Base-by-base conservation (phyloP, 2,888 invertebrate species). In the Entomobrya proxima region DNA sequence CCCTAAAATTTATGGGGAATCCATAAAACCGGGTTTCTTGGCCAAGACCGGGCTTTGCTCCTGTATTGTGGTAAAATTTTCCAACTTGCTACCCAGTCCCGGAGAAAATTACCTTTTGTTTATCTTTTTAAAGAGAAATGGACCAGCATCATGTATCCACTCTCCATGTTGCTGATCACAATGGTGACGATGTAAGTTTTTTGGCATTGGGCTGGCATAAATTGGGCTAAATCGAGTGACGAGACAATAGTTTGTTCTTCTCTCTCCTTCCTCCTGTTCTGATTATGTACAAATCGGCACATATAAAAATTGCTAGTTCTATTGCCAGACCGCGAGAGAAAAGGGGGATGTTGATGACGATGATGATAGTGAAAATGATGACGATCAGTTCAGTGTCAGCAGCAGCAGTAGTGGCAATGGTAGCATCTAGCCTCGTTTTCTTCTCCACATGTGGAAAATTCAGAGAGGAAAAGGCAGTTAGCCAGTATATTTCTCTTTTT, bases 371-470 rank as follows among this genome's bases (percentile, higher is more conserved):
- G 30, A 35, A 35, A 21, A 69, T 77, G 58, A 77, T 58, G 76
- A 30, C 27, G 50, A 77, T 77, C 55, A 58, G 47, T 40, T 37
- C 21, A 35, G 47, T 24, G 30, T 47, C 47, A 40, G 15, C 30
- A 3, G 9, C 47, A 67, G 40, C 32, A 18, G n/a, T n/a, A n/a
- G n/a, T n/a, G n/a, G n/a, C n/a, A n/a, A n/a, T n/a, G n/a, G 21
- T 24, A 15, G 13, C 35, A 32, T 44, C 27, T 4, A 69, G n/a
- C 69, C 6, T 27, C 32, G 55, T 67, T 81, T 81, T 81, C 81
- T 30, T 40, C 75, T 75, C 74, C 82, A 75, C 75, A 75, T 75
- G 82, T 82, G 82, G 74, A 82, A 82, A 82, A 82, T 75, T 58
- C 44, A 82, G 74, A 47, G 61, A 61, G 82, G 82, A 82, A 75